These are phyloP conservation scores for Anguilla marmorata DNA, from an alignment of 2,797 vertebrate species.

Conservation along the genomic window DNA sequence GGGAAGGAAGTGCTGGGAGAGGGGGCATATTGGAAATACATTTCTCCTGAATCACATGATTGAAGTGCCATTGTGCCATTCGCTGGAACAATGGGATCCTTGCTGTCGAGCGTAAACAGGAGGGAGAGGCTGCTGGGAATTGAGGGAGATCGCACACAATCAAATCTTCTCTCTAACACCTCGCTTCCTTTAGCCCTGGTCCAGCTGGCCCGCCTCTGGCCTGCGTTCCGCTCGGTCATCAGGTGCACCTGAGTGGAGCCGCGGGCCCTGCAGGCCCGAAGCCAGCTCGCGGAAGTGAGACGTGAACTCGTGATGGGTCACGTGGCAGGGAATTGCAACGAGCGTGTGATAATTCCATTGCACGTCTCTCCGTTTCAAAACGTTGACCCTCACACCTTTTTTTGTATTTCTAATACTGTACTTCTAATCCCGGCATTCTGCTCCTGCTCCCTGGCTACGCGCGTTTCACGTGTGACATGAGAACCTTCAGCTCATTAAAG, in stretches of 20 bases:
- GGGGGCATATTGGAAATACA: not conserved
- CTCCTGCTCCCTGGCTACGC: too few relatives aligned
- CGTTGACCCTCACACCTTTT: not conserved
- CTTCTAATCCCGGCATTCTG: not conserved
- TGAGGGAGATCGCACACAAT: not conserved
- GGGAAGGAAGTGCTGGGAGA: conserved; percentile 15
- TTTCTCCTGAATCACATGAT: conserved; percentile 46
- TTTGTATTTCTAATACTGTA: not conserved
- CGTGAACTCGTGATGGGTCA: not conserved
- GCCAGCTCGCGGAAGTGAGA: too few relatives aligned
- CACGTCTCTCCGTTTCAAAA: not conserved
- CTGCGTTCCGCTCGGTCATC: not conserved
- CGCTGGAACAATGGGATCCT: conserved; percentile 39
- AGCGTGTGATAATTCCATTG: not conserved
- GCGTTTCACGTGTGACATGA: not conserved
- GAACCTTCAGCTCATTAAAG: not conserved
- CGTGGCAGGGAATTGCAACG: not conserved
- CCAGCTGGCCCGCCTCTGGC: not conserved
- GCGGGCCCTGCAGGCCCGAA: not conserved
- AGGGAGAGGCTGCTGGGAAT: not conserved
- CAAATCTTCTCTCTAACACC: not conserved
- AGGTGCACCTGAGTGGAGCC: not conserved
- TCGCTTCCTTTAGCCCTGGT: not conserved
- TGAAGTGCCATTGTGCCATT: conserved; percentile 43
- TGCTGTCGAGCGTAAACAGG: conserved; percentile 24